Base-by-base conservation (phyloP, 2,797 vertebrate genomes). In the Aulostomus chinensis region DNA sequence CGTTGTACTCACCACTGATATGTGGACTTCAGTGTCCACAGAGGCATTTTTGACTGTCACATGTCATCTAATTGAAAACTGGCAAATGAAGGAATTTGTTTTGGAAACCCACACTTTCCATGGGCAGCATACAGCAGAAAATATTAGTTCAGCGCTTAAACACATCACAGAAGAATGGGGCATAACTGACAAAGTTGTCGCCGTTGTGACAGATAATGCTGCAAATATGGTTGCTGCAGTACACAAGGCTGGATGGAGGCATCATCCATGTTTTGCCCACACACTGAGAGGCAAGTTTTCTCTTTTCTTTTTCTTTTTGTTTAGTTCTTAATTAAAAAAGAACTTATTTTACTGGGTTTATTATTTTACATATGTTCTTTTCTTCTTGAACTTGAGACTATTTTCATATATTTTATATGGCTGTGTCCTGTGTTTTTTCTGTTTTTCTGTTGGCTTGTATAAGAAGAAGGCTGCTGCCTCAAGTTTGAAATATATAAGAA, bases 221-320 rank as follows among this genome's bases (percentile, higher is more conserved):
- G 53, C 37, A 15, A 60, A 65, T 9, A 58, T 70, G 41, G 54
- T 70, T 45, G 14, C 43, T 35, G 53, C 58, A 54, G 53, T 63
- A 33, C 38, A 21, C 42, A 63, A 49, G 33, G 42, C 48, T 52
- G 58, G 43, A 28, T 63, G 69, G 58, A 57, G n/a, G 25, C 54
- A 59, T 15, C 53, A 54, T 31, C 58, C 58, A 35, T 57, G 37
- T 39, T 62, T 73, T 34, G 66, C 35, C 11, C 46, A 49, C 9
- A 49, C 33, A 35, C 15, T 49, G 14, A 28, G n/a, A n/a, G n/a
- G n/a, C n/a, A n/a, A n/a, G n/a, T n/a, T n/a, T n/a, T n/a, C n/a
- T n/a, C n/a, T n/a, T n/a, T n/a, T n/a, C n/a, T n/a, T n/a, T n/a
- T n/a, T n/a, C n/a, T n/a, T n/a, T n/a, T n/a, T n/a, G n/a, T n/a